These are phyloP conservation scores for Drosophila varians DNA, from an alignment of 1,140 invertebrate species.

Conservation along the genomic window DNA sequence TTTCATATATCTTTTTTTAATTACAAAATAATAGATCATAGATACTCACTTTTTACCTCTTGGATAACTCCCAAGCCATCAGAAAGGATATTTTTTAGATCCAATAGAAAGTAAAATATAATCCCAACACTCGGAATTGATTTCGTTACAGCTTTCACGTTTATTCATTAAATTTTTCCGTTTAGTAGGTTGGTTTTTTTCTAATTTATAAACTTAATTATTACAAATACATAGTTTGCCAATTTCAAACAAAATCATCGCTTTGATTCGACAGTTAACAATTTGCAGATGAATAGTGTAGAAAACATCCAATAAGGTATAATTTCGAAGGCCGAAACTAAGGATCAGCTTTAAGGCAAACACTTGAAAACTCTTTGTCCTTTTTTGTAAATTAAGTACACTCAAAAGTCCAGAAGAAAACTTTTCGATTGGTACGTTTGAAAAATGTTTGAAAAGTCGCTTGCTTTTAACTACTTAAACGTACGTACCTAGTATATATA, in stretches of 20 bases:
- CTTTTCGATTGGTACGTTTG: conserved; percentile 12
- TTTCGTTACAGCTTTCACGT: conserved; percentile 76
- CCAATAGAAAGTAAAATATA: no score
- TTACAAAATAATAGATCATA: no score
- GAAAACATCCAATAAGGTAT: conserved; percentile 18
- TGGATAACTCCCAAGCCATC: no score
- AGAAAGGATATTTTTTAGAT: no score
- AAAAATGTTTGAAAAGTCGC: conserved; percentile 26
- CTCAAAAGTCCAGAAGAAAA: conserved; percentile 13
- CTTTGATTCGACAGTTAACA: conserved; percentile 8
- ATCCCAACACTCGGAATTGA: conserved; percentile 1
- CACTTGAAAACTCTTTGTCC: conserved; percentile 26
- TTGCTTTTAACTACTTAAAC: conserved; percentile 51
- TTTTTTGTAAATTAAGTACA: conserved; percentile 73
- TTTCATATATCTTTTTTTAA: no score
- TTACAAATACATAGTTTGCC: conserved; percentile 56
- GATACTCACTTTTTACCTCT: no score
- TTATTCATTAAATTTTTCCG: conserved; percentile 69
- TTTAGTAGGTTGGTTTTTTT: conserved; percentile 60
- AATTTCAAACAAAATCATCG: conserved; percentile 46
- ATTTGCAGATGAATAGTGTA: conserved; percentile 9
- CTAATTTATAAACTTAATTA: conserved; percentile 68
- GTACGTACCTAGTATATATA: conserved; percentile 33
- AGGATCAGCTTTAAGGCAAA: conserved; percentile 49
- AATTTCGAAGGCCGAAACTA: conserved; percentile 31